These are phyloP conservation scores for Sylvilagus bachmani DNA, from an alignment of 2,113 vertebrate genomes.

Conservation along the genomic window DNA sequence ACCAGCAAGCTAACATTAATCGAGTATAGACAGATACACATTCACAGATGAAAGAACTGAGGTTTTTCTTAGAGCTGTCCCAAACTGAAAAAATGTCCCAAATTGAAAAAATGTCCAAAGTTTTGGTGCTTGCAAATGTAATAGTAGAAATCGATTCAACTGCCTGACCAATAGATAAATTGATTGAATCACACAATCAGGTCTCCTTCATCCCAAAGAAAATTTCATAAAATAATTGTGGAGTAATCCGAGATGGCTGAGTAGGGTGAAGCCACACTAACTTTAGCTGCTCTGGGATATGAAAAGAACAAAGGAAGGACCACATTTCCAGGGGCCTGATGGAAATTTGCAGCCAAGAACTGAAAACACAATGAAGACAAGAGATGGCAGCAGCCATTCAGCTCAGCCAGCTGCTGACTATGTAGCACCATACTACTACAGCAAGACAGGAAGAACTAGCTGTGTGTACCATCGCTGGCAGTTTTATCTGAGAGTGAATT, in stretches of 20 bases:
- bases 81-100: not conserved
- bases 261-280: too few relatives aligned
- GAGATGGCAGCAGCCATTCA: too few relatives aligned
- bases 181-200: not conserved
- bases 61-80: not conserved
- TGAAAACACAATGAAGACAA: too few relatives aligned
- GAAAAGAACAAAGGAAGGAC: too few relatives aligned
- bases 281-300: too few relatives aligned
- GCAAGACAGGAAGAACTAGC: too few relatives aligned
- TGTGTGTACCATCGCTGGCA: too few relatives aligned
- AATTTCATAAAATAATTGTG: not conserved
- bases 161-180: not conserved
- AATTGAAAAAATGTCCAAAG: not conserved
- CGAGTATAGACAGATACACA: not conserved
- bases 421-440: too few relatives aligned
- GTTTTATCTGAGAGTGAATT: too few relatives aligned
- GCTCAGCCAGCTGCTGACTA: too few relatives aligned
- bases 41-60: slow-evolving; percentile 9
- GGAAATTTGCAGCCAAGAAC: too few relatives aligned
- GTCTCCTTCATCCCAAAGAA: not conserved
- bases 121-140: not conserved
- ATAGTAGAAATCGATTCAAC: not conserved
- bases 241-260: not conserved
- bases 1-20: not conserved
- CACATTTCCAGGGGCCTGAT: too few relatives aligned